A percentile compares a stretch with the other conserved stretches of the same genome.
Conservation (phyloP, 2,888 invertebrate genomes). For the Xestia xanthographa region DNA sequence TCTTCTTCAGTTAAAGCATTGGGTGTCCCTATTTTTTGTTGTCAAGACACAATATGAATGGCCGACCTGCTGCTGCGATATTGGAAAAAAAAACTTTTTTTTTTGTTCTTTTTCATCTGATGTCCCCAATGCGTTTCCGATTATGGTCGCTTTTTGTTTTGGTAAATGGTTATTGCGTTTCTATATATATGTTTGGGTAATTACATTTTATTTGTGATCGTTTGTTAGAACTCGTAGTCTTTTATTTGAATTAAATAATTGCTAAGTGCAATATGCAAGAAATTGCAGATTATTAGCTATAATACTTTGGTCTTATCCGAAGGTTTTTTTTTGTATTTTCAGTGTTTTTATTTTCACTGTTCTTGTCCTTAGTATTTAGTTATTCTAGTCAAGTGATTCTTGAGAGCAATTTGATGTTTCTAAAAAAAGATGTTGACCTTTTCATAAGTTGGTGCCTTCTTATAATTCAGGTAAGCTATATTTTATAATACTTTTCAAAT, state of each 20-base stretch:
- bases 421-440: neutral
- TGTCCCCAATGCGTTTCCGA: slow-evolving; percentile 68
- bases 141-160: slow-evolving; percentile 59
- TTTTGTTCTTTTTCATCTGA: slow-evolving; percentile 44
- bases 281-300: neutral
- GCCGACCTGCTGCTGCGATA: slow-evolving; percentile 83
- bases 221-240: slow-evolving; percentile 18
- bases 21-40: slow-evolving; percentile 88
- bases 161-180: slow-evolving; percentile 45
- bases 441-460: neutral
- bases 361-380: neutral
- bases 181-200: slow-evolving; percentile 48
- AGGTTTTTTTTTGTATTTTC: neutral
- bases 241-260: slow-evolving; percentile 16
- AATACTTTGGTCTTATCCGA: neutral
- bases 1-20: slow-evolving; percentile 87
- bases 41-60: slow-evolving; percentile 79
- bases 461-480: neutral
- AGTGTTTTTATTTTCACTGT: neutral
- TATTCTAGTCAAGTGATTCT: neutral
- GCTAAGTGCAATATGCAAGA: slow-evolving; percentile 13
- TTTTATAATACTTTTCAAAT: slow-evolving; percentile 10
- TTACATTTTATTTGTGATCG: slow-evolving; percentile 54
- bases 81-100: slow-evolving; percentile 77
- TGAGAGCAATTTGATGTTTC: neutral